phyloP scores from a whole-genome alignment of 1,140 invertebrate species.

The Drosophila obscura region DNA sequence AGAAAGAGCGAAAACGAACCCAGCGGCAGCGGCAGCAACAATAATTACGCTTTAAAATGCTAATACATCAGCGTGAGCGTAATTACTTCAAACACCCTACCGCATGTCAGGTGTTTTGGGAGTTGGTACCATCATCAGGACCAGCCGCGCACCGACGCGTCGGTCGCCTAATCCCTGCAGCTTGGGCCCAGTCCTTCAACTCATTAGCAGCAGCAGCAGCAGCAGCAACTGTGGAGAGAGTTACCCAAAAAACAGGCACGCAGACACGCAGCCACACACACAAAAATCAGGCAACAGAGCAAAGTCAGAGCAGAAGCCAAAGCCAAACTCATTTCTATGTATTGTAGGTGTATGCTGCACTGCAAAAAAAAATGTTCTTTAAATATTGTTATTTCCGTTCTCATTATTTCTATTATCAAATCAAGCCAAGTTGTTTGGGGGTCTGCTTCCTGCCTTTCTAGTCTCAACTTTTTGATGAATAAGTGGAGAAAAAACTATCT shows the following conservation, averaged over 20 bases:
- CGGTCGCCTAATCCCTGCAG: slow-evolving; percentile 38
- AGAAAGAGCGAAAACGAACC: too few relatives aligned
- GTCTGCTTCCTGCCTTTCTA: too few relatives aligned
- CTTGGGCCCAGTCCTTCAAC: slow-evolving; percentile 28
- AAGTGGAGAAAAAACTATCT: too few relatives aligned
- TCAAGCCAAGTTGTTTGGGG: too few relatives aligned
- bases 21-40: slow-evolving; percentile 28
- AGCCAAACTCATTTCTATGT: slow-evolving; percentile 28
- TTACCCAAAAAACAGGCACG: slow-evolving; percentile 32
- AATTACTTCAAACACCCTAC: slow-evolving; percentile 80
- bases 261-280: slow-evolving; percentile 18
- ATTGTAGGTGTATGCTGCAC: too few relatives aligned
- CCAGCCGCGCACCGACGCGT: neutral
- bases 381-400: too few relatives aligned
- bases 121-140: slow-evolving; percentile 14
- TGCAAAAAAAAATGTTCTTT: too few relatives aligned
- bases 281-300: slow-evolving; percentile 30
- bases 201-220: slow-evolving; percentile 62
- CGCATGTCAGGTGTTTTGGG: slow-evolving; percentile 30
- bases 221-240: slow-evolving; percentile 2
- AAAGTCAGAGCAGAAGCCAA: slow-evolving; percentile 49
- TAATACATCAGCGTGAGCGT: slow-evolving; percentile 73
- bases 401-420: too few relatives aligned
- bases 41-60: slow-evolving; percentile 75
- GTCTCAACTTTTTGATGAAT: too few relatives aligned